phyloP scores from a whole-genome alignment of 1,140 invertebrate species.

The Dinoponera quadriceps region DNA sequence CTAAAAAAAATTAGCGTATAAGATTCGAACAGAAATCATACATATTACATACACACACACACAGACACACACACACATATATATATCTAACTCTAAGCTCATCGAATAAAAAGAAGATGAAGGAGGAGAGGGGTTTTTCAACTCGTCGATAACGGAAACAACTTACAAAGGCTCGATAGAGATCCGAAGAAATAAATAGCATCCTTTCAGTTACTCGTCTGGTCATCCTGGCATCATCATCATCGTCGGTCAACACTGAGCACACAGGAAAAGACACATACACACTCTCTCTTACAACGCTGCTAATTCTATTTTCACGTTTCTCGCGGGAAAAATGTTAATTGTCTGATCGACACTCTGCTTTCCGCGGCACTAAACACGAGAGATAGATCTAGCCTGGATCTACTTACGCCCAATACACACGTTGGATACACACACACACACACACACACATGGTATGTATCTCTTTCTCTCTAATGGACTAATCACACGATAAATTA shows the following conservation, averaged over 20 bases:
- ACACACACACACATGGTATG: background rate
- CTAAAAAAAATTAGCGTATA: too few species aligned
- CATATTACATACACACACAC: too few species aligned
- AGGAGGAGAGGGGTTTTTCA: background rate
- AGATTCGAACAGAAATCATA: too few species aligned
- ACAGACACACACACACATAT: too few species aligned
- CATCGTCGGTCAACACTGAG: background rate
- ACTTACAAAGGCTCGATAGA: slow-evolving; percentile 1
- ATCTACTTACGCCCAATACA: background rate
- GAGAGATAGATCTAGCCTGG: slow-evolving; percentile 16
- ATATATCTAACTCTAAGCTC: background rate
- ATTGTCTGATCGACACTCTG: background rate
- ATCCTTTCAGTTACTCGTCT: slow-evolving; percentile 4
- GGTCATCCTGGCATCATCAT: background rate
- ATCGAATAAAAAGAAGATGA: background rate
- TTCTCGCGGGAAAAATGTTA: background rate
- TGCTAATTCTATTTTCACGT: background rate
- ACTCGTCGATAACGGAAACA: slow-evolving; percentile 1
- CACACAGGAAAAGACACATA: slow-evolving; percentile 6
- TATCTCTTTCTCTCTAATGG: background rate
- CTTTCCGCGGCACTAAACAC: background rate
- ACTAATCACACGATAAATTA: slow-evolving; percentile 5
- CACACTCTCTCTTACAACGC: too few species aligned
- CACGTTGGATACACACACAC: too few species aligned
- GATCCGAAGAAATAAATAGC: slow-evolving; percentile 31